phyloP scores from a whole-genome alignment of 2,888 invertebrate genomes.

The Leptura quadrifasciata region DNA sequence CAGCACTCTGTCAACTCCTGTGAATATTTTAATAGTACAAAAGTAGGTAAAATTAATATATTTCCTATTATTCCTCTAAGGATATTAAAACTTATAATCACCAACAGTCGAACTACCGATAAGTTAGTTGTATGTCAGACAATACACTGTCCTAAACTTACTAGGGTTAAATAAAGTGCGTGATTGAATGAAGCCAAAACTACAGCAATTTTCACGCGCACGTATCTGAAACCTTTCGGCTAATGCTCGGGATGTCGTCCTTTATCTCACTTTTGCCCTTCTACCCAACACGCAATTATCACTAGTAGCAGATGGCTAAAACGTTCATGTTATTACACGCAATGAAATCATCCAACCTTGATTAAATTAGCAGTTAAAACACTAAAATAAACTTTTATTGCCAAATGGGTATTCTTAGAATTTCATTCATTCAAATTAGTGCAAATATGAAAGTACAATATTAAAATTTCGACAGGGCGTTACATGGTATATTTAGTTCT shows the following conservation, averaged over 20 bases:
- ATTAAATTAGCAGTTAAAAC: background rate
- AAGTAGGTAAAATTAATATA: background rate
- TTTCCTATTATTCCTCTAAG: background rate
- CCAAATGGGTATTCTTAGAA: background rate
- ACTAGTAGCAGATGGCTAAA: conserved; percentile 2
- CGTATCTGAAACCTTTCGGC: conserved; percentile 9
- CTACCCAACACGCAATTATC: conserved; percentile 1
- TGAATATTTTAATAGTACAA: too few relatives aligned
- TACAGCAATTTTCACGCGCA: conserved; percentile 13
- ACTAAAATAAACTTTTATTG: background rate
- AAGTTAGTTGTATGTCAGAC: conserved; percentile 1
- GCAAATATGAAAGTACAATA: background rate
- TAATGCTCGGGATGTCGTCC: background rate
- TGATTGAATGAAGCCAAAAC: conserved; percentile 7
- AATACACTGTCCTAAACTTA: background rate
- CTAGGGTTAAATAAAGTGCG: conserved; percentile 7
- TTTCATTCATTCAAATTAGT: background rate
- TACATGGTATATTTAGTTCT: too few relatives aligned
- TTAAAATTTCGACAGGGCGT: too few relatives aligned
- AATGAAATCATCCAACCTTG: conserved; percentile 5
- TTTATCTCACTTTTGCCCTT: conserved; percentile 3
- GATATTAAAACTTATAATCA: background rate
- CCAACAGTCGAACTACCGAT: background rate
- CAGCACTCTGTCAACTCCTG: too few relatives aligned
- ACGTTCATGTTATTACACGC: background rate